phyloP scores from a whole-genome alignment of 2,113 vertebrate species.

The Callospermophilus lateralis region DNA sequence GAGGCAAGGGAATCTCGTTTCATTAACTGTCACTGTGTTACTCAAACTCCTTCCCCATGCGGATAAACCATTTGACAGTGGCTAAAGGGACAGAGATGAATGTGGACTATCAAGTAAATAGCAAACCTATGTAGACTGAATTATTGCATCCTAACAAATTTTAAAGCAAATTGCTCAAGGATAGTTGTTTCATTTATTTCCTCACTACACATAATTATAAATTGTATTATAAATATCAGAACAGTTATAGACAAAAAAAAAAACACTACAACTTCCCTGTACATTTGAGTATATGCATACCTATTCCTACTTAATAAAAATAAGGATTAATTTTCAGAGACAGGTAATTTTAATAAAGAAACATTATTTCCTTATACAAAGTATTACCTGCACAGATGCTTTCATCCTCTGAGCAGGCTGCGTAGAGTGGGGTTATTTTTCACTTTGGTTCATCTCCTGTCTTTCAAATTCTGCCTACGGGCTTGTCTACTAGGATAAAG shows the following conservation, averaged over 20 bases:
- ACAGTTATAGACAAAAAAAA: background rate
- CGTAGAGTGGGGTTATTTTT: background rate
- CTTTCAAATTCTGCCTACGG: background rate
- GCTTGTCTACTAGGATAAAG: background rate
- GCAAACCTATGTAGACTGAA: background rate
- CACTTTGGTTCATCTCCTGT: background rate
- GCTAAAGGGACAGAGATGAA: background rate
- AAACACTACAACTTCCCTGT: background rate
- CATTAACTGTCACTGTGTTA: background rate
- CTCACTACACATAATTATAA: background rate
- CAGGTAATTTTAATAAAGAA: slow-evolving; percentile 3
- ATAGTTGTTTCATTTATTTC: background rate
- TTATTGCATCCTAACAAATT: background rate
- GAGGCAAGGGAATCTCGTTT: background rate
- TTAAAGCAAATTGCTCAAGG: background rate
- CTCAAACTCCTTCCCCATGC: background rate
- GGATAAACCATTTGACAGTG: background rate
- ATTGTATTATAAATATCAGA: background rate
- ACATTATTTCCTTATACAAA: background rate
- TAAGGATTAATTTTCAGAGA: slow-evolving; percentile 1
- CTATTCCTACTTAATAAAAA: background rate
- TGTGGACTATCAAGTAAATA: background rate
- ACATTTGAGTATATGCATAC: background rate
- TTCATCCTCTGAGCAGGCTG: background rate
- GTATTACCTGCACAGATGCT: background rate